Evolutionary conservation across 2,113 vertebrate genomes (phyloP).

Genomic region (Zeus faber): DNA sequence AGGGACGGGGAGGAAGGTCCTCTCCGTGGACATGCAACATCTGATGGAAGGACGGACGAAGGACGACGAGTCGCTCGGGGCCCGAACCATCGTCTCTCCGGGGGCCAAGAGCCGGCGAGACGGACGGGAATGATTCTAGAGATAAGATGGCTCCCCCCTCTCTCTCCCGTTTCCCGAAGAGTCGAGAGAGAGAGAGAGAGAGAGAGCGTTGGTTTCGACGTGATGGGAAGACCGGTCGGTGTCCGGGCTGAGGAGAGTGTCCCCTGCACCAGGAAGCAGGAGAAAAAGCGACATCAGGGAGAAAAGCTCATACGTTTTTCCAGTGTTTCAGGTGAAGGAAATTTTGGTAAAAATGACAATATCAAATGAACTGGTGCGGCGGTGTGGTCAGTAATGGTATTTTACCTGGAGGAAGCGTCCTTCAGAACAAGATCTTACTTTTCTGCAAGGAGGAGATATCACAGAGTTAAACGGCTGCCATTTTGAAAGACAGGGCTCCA

Average conservation of each 20-base stretch:
- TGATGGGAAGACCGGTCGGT: constrained; percentile 88
- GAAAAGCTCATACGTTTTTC: not conserved
- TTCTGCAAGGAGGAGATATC: constrained; percentile 61
- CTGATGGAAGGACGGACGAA: constrained; percentile 73
- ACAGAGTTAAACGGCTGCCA: constrained; percentile 10
- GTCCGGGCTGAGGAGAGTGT: constrained; percentile 86
- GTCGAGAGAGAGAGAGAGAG: constrained; percentile 44
- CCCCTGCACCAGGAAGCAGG: constrained; percentile 68
- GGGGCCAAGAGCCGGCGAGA: constrained; percentile 38
- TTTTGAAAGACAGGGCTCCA: not conserved
- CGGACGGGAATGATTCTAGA: constrained; percentile 40
- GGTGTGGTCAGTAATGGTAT: too few species aligned
- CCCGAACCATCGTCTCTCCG: constrained; percentile 76
- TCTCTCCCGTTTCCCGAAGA: too few species aligned
- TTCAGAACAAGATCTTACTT: constrained; percentile 78
- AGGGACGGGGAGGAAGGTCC: constrained; percentile 61
- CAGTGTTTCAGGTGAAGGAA: not conserved
- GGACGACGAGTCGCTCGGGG: constrained; percentile 45
- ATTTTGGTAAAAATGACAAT: not conserved
- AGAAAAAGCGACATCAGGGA: not conserved
- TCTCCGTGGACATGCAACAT: constrained; percentile 92
- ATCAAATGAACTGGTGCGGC: not conserved
- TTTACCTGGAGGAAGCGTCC: constrained; percentile 71
- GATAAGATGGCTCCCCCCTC: constrained; percentile 80
- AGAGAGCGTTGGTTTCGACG: constrained; percentile 81